Evolutionary conservation across 1,140 invertebrate species (phyloP), one percentile per base, ranked within the genome.

Genomic region (Pogonomyrmex barbatus): DNA sequence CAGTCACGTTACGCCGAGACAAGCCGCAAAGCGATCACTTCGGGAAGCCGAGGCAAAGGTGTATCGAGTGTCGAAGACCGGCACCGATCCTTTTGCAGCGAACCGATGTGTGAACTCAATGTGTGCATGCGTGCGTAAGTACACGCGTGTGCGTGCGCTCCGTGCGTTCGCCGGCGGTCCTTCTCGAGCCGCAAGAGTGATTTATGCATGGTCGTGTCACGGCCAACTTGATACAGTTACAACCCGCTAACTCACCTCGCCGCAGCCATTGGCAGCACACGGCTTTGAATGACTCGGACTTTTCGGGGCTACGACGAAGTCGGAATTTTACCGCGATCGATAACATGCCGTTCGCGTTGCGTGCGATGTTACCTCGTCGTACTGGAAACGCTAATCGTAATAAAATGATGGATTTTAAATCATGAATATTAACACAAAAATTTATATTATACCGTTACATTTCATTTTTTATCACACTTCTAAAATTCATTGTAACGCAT

Each of bases 161-260:
- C 33, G 68, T 88, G 87, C 88, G 89, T 88, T 86, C 70, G 73
- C 73, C 56, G 86, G 85, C 70, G 87, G 85, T 89, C 90, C 90
- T 89, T 87, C 90, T 89, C 88, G 85, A 73, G 86, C 86, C 86
- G 87, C 83, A 75, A 83, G 85, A 92, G 90, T 95, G 94, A 94
- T 95, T 95, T 94, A 95, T 93, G 93, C 91, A 86, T 86, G 90
- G 85, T 93, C 93, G 91, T 94, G 94, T 94, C 93, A 94, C 92
- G 92, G 93, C 92, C 92, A 94, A 94, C 92, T 94, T 94, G 92
- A 94, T 94, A 93, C 93, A 94, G 93, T 95, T 94, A 94, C 93
- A 94, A 94, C 90, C 91, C 91, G 92, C 92, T 93, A 93, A 94
- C 91, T 94, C 91, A 91, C 88, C 91, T 92, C 91, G 86, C 84